Evolutionary conservation across 2,888 invertebrate species (phyloP).

Genomic region (Magallana nippona): DNA sequence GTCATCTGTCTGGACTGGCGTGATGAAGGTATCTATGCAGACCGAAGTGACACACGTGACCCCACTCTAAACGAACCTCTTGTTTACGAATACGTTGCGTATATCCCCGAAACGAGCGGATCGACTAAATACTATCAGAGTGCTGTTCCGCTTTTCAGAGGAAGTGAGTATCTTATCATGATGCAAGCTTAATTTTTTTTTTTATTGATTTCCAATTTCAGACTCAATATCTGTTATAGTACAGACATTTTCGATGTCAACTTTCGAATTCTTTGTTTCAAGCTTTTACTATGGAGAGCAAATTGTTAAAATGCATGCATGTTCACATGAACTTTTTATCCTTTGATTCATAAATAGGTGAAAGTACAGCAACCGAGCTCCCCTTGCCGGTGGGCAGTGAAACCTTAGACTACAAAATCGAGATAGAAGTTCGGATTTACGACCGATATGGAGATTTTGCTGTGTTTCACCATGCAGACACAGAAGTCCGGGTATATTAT

Average conservation of each 20-base stretch:
- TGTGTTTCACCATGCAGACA: conserved; percentile 39
- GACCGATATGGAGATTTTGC: conserved; percentile 59
- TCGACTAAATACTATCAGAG: background rate
- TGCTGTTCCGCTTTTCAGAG: conserved; percentile 34
- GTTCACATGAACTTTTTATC: background rate
- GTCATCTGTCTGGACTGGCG: conserved; percentile 39
- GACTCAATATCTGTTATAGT: no score
- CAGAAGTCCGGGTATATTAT: conserved; percentile 14
- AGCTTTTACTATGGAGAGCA: no score
- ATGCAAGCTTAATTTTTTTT: no score
- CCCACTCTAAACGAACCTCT: conserved; percentile 34
- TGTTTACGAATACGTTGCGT: conserved; percentile 41
- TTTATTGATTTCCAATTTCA: background rate
- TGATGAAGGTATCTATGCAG: conserved; percentile 39
- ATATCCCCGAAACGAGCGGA: conserved; percentile 15
- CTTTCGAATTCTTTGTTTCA: no score
- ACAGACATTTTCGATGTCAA: no score
- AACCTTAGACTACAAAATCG: conserved; percentile 46
- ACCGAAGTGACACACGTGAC: conserved; percentile 28
- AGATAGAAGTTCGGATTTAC: conserved; percentile 53
- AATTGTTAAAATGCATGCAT: no score
- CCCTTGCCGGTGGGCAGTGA: conserved; percentile 54
- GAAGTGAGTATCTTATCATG: conserved; percentile 23
- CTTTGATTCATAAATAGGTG: conserved; percentile 23
- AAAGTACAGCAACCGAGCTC: conserved; percentile 43